A percentile compares a stretch with the other conserved stretches of the same genome.
These are phyloP conservation scores for Caenorhabditis sp. DNA, from an alignment of 2,888 invertebrate species.

Conservation along the genomic window DNA sequence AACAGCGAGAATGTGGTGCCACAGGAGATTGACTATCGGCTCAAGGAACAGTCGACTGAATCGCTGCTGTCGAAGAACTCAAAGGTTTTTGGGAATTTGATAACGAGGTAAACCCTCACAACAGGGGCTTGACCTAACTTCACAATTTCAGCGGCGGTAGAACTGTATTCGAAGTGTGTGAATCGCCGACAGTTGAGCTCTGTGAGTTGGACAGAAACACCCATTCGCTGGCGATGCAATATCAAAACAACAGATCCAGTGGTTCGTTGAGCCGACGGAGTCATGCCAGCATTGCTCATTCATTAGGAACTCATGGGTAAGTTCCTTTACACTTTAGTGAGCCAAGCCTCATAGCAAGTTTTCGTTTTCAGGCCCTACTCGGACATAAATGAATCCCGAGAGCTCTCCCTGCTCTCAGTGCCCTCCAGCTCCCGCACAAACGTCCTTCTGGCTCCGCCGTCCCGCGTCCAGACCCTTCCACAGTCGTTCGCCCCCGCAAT, in stretches of 20 bases:
- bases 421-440: slow-evolving; percentile 47
- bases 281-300: slow-evolving; percentile 53
- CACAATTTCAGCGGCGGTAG: slow-evolving; percentile 20
- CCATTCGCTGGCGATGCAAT: slow-evolving; percentile 63
- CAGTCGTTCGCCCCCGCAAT: slow-evolving; percentile 25
- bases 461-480: slow-evolving; percentile 27
- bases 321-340: background rate
- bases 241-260: slow-evolving; percentile 60
- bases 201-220: slow-evolving; percentile 63
- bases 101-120: slow-evolving; percentile 4
- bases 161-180: slow-evolving; percentile 52
- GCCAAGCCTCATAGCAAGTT: background rate
- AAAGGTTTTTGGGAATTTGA: slow-evolving; percentile 37
- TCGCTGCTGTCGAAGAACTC: slow-evolving; percentile 47
- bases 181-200: slow-evolving; percentile 41
- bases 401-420: slow-evolving; percentile 45
- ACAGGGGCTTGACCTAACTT: background rate
- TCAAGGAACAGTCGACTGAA: slow-evolving; percentile 39
- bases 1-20: slow-evolving; percentile 20
- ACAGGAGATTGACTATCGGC: background rate
- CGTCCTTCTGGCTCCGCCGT: slow-evolving; percentile 7
- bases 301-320: slow-evolving; percentile 36
- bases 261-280: slow-evolving; percentile 56
- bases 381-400: slow-evolving; percentile 46
- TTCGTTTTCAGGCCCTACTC: slow-evolving; percentile 16